Evolutionary conservation across 2,113 vertebrate species (phyloP).

Genomic region (Pteropus alecto): DNA sequence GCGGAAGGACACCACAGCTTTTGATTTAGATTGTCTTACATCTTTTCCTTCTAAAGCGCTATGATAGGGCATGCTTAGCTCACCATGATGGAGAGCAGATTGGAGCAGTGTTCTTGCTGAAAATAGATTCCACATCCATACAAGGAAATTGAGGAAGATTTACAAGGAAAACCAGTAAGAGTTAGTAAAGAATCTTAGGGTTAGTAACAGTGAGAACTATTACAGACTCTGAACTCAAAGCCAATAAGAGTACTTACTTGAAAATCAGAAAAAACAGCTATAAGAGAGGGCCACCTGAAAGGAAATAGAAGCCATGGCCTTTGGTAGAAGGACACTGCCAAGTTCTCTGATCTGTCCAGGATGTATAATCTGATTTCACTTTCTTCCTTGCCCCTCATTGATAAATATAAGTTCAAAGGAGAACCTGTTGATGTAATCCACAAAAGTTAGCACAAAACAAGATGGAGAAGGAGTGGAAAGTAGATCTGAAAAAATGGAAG

Average conservation of each 20-base stretch:
- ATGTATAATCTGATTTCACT: background rate
- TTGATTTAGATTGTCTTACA: background rate
- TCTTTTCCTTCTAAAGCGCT: background rate
- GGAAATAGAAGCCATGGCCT: background rate
- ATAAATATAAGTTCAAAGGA: background rate
- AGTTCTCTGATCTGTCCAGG: background rate
- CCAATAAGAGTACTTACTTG: background rate
- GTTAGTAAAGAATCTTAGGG: background rate
- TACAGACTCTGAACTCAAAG: background rate
- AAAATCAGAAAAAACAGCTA: background rate
- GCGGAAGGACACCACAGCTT: background rate
- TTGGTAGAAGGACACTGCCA: background rate
- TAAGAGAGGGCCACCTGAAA: background rate
- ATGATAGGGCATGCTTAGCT: background rate
- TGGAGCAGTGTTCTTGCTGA: background rate
- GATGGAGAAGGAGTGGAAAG: background rate
- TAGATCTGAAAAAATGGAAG: background rate
- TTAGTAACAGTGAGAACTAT: background rate
- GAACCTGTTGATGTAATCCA: background rate
- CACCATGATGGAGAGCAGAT: background rate
- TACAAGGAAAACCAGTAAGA: background rate
- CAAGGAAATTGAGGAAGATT: background rate
- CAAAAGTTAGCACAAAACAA: background rate
- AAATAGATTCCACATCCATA: background rate
- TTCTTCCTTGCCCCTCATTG: background rate